Evolutionary conservation across 2,113 vertebrate genomes (phyloP), one percentile per base, ranked within the genome.

Genomic region (Bambusicola thoracicus): DNA sequence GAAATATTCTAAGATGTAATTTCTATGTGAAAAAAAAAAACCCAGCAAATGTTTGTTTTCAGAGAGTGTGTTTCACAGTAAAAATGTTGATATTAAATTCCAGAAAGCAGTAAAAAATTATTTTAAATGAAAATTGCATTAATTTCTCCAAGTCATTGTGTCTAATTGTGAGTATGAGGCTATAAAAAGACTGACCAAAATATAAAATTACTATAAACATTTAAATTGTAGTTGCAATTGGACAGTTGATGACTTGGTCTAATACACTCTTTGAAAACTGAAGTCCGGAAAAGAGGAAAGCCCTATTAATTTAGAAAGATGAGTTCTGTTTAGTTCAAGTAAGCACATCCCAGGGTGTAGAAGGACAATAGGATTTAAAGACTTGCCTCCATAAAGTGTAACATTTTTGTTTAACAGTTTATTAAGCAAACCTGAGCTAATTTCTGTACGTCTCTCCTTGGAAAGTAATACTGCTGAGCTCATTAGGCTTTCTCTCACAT

Each of bases 371-470:
- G 66, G 19, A 63, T 59, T 66, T 72, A 51, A 86, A 92, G 16
- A 11, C 22, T 86, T 15, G n/a, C 51, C 51, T 88, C 72, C 32
- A 67, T 19, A 22, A 81, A 82, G 25, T 7, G 61, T 78, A 91
- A 2, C 8, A 63, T 63, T 77, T 90, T 83, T 89, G 30, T 69
- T 89, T 83, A 83, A 78, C 13, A 62, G 46, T 85, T 95, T 93
- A 74, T 93, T 78, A 92, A 85, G 49, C 65, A 77, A 94, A 93
- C 89, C 8, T 1, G 20, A 89, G 49, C 14, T 74, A 80, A 93
- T 93, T 95, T 92, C 87, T 94, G 20, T 56, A 51, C 8, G 1
- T 81, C 13, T 91, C 22, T 81, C 32, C 41, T 88, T 83, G 87
- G 88, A 81, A 96, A 88, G 55, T 70, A 91, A 70, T 78, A 56